Conservation (phyloP, 2,797 vertebrate genomes). For the Loriculus beryllinus region DNA sequence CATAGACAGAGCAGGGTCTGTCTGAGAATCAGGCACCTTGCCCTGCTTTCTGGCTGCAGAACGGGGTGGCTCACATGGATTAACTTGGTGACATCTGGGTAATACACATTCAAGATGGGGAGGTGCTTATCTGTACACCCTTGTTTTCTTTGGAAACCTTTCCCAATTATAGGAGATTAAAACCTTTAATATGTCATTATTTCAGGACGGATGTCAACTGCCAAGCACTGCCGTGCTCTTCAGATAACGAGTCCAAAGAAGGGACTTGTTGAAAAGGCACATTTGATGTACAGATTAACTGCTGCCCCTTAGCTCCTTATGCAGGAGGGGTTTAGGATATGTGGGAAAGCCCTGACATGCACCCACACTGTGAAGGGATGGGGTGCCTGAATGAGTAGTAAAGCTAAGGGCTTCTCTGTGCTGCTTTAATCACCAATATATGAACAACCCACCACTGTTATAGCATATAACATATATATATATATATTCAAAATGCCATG, state of each 20-base stretch:
- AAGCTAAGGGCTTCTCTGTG: neutral
- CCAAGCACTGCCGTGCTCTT: neutral
- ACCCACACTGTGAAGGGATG: accelerated
- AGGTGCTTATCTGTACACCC: neutral
- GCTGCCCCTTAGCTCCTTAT: neutral
- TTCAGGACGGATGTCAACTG: neutral
- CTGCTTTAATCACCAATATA: accelerated
- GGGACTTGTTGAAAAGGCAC: neutral
- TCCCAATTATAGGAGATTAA: neutral
- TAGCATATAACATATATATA: neutral
- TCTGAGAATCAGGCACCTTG: neutral
- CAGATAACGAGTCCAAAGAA: neutral
- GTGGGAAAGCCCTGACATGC: accelerated
- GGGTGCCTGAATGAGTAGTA: neutral
- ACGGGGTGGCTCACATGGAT: neutral
- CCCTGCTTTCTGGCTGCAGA: neutral
- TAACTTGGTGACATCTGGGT: slow-evolving; percentile 36
- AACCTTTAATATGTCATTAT: neutral
- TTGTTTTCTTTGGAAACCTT: neutral
- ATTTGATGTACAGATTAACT: neutral
- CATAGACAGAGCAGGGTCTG: neutral
- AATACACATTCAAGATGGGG: neutral
- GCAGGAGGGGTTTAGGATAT: neutral
- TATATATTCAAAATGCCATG: neutral
- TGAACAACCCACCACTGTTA: accelerated